These are phyloP conservation scores for Onychomys torridus DNA, from an alignment of 2,797 vertebrate genomes.

Conservation along the genomic window DNA sequence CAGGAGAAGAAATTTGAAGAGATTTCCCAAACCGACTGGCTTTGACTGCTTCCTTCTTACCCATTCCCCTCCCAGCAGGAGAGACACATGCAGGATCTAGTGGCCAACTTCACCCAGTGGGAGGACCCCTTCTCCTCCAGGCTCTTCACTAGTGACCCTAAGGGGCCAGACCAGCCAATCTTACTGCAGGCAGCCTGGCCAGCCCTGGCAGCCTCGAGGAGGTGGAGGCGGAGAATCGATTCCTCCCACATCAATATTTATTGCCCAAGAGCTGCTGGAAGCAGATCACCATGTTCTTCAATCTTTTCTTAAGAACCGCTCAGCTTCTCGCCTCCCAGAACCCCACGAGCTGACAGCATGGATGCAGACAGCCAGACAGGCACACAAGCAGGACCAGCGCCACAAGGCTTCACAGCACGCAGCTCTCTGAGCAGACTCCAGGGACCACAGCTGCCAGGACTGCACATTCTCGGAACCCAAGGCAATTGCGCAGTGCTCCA, in stretches of 20 bases:
- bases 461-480: background rate
- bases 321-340: background rate
- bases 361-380: slow-evolving; percentile 70
- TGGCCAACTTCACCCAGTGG: background rate
- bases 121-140: background rate
- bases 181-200: slow-evolving; percentile 9
- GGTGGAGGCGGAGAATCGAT: background rate
- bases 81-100: background rate
- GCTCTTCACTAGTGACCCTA: background rate
- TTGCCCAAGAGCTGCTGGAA: slow-evolving; percentile 48
- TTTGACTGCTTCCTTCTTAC: background rate
- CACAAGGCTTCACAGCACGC: slow-evolving; percentile 39
- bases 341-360: slow-evolving; percentile 50
- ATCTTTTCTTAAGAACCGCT: slow-evolving; percentile 68
- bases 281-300: slow-evolving; percentile 73
- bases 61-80: background rate
- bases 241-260: slow-evolving; percentile 72
- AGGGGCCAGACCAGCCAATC: background rate
- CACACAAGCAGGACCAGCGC: slow-evolving; percentile 44
- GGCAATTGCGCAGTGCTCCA: background rate
- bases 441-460: slow-evolving; percentile 9
- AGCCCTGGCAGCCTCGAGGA: background rate
- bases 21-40: background rate
- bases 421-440: background rate
- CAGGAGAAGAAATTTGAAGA: background rate